A percentile compares a stretch with the other conserved stretches of the same genome.
These are phyloP conservation scores for Neoscelio sp. DNA, from an alignment of 2,888 invertebrate species.

Conservation along the genomic window DNA sequence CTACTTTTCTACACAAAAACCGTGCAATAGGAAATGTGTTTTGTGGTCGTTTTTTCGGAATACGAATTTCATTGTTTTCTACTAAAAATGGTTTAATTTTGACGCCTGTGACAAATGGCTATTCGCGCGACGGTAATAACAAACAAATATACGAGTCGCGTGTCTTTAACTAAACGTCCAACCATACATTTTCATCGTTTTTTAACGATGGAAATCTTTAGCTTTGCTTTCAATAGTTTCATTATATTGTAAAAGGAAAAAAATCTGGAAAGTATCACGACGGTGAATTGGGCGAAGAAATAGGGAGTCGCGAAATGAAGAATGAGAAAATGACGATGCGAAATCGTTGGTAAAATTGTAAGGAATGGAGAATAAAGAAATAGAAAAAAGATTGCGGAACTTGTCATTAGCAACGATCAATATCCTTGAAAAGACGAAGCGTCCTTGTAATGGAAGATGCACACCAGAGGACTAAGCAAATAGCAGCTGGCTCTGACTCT, in stretches of 20 bases:
- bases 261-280: background rate
- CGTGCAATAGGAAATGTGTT: background rate
- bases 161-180: no score
- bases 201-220: background rate
- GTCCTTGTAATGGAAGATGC: constrained; percentile 44
- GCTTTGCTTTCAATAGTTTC: constrained; percentile 15
- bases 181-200: background rate
- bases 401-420: constrained; percentile 59
- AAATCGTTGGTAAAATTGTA: constrained; percentile 37
- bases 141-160: no score
- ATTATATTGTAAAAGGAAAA: constrained; percentile 4
- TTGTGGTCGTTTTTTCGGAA: background rate
- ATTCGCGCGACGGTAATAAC: no score
- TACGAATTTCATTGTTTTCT: constrained; percentile 7
- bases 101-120: background rate
- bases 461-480: constrained; percentile 69
- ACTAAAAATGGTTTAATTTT: background rate
- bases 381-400: constrained; percentile 39
- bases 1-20: background rate
- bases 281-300: constrained; percentile 2
- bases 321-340: constrained; percentile 7
- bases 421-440: constrained; percentile 44
- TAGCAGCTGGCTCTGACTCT: constrained; percentile 72
- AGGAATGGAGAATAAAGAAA: constrained; percentile 27
- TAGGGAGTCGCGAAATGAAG: constrained; percentile 4